Percentiles rank a stretch among this genome's conserved stretches.
Conservation (phyloP, 2,888 invertebrate species). For the Chloromyia formosa region DNA sequence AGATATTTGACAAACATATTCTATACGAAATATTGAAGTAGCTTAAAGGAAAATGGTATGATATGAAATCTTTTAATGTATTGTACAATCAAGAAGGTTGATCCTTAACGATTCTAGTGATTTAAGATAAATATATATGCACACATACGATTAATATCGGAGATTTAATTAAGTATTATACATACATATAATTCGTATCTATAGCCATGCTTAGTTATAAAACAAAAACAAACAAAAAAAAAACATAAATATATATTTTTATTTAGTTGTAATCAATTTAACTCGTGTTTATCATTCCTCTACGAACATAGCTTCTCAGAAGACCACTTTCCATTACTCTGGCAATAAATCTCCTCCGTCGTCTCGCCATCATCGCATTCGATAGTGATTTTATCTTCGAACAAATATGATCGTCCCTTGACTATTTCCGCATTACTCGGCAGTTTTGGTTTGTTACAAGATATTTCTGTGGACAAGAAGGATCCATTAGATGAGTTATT, state of each 20-base stretch:
- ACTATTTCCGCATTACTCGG: conserved; percentile 60
- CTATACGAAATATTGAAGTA: neutral
- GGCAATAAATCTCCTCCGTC: conserved; percentile 56
- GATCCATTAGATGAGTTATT: neutral
- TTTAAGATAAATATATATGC: conserved; percentile 1
- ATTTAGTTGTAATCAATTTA: neutral
- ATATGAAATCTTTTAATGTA: conserved; percentile 15
- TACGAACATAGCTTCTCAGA: conserved; percentile 47
- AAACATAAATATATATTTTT: conserved; percentile 32
- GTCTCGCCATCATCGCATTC: conserved; percentile 50
- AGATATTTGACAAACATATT: neutral
- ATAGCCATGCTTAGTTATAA: conserved; percentile 10
- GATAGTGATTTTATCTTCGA: conserved; percentile 63
- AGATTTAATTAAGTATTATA: conserved; percentile 13
- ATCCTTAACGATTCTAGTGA: neutral
- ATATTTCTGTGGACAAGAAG: conserved; percentile 61
- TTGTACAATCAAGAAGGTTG: conserved; percentile 29
- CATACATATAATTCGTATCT: neutral
- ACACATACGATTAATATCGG: neutral
- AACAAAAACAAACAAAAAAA: too few species aligned
- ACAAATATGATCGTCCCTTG: conserved; percentile 65
- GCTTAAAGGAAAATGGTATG: neutral
- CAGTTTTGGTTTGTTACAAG: conserved; percentile 66
- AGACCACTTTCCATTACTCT: conserved; percentile 56
- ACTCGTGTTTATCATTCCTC: neutral